These are phyloP conservation scores for Drosophila incognita DNA, from an alignment of 2,888 invertebrate species.

Conservation along the genomic window DNA sequence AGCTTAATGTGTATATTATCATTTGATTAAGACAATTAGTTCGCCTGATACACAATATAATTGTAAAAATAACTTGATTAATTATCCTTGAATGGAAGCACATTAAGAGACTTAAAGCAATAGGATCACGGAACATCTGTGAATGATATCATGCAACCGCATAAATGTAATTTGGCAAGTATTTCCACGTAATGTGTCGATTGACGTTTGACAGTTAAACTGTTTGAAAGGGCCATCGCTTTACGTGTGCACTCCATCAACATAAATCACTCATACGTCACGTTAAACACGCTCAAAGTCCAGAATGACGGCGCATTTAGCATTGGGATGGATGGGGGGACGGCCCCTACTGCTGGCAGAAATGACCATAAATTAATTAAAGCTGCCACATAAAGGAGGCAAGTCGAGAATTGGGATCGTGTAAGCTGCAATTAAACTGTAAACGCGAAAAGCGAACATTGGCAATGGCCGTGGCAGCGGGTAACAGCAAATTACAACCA, in stretches of 20 bases:
- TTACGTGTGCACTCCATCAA: conserved; percentile 65
- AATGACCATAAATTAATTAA: conserved; percentile 78
- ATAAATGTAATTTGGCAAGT: not conserved
- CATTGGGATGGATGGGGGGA: not conserved
- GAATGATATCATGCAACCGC: not conserved
- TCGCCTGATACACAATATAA: not conserved
- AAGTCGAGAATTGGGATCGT: conserved; percentile 44
- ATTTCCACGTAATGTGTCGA: conserved; percentile 36
- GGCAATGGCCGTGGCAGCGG: conserved; percentile 24
- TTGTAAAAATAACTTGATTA: not conserved
- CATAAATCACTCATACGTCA: conserved; percentile 79
- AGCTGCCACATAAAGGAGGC: conserved; percentile 43
- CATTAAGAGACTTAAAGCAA: not conserved
- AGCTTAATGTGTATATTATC: too few species aligned
- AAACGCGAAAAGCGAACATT: conserved; percentile 66
- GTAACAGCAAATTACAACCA: conserved; percentile 75
- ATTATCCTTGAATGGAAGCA: not conserved
- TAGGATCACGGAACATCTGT: not conserved
- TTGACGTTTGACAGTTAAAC: conserved; percentile 62
- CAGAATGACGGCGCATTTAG: conserved; percentile 66
- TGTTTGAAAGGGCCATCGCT: conserved; percentile 46
- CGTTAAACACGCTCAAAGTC: conserved; percentile 75
- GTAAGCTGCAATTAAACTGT: conserved; percentile 76
- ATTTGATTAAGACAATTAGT: not conserved
- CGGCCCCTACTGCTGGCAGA: conserved; percentile 31